Evolutionary conservation across 2,888 invertebrate species (phyloP).

Genomic region (Tetrapedia diversipes): DNA sequence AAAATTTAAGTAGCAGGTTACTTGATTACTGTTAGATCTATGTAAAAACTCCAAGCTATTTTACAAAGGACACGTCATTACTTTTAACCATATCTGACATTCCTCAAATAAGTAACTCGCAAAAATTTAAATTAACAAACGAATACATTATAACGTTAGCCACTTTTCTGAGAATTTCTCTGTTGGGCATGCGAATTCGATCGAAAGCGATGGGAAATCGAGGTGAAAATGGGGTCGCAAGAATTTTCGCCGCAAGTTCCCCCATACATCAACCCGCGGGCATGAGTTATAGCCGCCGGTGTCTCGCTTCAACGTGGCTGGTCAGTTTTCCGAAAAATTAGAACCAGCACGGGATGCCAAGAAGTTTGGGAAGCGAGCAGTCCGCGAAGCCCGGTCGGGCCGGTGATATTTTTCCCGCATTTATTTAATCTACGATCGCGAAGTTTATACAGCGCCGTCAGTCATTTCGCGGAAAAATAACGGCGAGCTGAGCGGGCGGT

Average conservation of each 20-base stretch:
- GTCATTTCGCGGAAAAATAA: constrained; percentile 52
- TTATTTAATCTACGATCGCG: constrained; percentile 48
- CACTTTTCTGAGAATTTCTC: no score
- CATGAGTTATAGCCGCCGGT: not conserved
- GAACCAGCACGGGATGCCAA: constrained; percentile 24
- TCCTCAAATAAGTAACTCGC: no score
- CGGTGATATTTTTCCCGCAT: constrained; percentile 21
- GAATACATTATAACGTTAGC: no score
- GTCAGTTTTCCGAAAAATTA: constrained; percentile 14
- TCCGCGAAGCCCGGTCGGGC: not conserved
- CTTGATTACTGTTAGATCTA: no score
- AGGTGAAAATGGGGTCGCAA: not conserved
- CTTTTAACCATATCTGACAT: no score
- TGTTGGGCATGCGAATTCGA: no score
- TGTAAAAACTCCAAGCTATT: no score
- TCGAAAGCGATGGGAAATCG: not conserved
- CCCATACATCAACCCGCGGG: not conserved
- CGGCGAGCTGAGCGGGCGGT: not conserved
- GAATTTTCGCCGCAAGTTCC: not conserved
- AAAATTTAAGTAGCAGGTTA: no score
- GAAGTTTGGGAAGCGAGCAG: constrained; percentile 32
- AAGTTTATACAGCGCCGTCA: constrained; percentile 42
- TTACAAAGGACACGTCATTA: no score
- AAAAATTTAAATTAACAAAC: no score
- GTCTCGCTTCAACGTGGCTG: not conserved